A percentile compares a stretch with the other conserved stretches of the same genome.
phyloP scores from a whole-genome alignment of 2,113 vertebrate species.

The Trichomycterus rosablanca region DNA sequence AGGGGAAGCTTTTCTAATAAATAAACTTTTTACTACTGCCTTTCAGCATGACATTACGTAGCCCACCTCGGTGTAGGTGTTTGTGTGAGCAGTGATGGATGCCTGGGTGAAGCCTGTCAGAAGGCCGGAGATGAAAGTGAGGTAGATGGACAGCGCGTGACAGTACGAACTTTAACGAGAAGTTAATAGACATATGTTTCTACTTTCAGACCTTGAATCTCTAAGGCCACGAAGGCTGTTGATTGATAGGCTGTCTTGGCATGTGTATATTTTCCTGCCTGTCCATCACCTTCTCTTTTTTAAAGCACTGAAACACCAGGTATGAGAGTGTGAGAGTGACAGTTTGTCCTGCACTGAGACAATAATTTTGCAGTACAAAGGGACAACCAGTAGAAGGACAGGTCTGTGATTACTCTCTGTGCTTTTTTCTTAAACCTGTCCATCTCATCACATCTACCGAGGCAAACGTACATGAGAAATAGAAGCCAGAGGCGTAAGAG shows the following conservation, averaged over 20 bases:
- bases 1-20: too few species aligned
- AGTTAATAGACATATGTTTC: conserved; percentile 38
- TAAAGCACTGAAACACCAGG: too few species aligned
- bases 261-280: conserved; percentile 29
- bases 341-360: conserved; percentile 23
- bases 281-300: conserved; percentile 25
- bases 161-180: conserved; percentile 37
- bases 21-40: too few species aligned
- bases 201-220: conserved; percentile 27
- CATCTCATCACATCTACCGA: conserved; percentile 8
- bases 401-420: neutral
- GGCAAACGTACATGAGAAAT: neutral
- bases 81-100: conserved; percentile 15
- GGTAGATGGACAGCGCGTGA: conserved; percentile 31
- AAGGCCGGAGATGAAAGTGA: conserved; percentile 27
- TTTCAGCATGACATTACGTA: conserved; percentile 2
- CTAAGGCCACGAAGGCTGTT: conserved; percentile 18
- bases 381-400: neutral
- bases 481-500: neutral
- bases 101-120: conserved; percentile 36
- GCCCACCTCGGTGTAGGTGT: conserved; percentile 15
- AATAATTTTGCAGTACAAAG: neutral
- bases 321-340: conserved; percentile 28
- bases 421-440: conserved; percentile 20
- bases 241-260: conserved; percentile 36